Percentiles rank a stretch among this genome's conserved stretches.
Conservation (phyloP, 2,113 vertebrate genomes). For the Urocynchramus pylzowi region DNA sequence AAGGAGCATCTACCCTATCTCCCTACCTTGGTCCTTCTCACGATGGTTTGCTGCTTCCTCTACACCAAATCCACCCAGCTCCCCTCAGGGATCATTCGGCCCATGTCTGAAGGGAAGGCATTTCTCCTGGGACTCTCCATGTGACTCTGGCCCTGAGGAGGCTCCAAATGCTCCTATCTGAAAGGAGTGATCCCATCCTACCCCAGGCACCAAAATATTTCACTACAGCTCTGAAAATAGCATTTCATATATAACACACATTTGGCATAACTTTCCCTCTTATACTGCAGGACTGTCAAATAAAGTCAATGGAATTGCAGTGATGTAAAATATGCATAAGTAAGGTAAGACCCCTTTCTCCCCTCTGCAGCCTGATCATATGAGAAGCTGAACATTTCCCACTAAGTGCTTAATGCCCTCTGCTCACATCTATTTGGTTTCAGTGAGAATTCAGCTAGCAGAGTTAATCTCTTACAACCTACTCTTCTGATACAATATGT, state of each 20-base stretch:
- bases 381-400: not conserved
- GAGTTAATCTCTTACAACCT: not conserved
- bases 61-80: not conserved
- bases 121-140: not conserved
- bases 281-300: not conserved
- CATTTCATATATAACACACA: not conserved
- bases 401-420: not conserved
- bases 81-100: not conserved
- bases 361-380: not conserved
- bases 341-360: not conserved
- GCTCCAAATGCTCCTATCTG: not conserved
- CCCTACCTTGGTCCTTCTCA: not conserved
- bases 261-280: not conserved
- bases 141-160: not conserved
- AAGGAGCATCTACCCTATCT: not conserved
- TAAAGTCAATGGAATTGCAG: not conserved
- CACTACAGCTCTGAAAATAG: not conserved
- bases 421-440: slow-evolving; percentile 16
- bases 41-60: not conserved
- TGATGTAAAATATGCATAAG: not conserved
- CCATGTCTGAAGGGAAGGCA: not conserved
- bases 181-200: not conserved
- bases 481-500: not conserved
- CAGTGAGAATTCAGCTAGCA: not conserved
- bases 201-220: not conserved